phyloP scores from a whole-genome alignment of 2,113 vertebrate genomes.

The Zosterops hypoxanthus region DNA sequence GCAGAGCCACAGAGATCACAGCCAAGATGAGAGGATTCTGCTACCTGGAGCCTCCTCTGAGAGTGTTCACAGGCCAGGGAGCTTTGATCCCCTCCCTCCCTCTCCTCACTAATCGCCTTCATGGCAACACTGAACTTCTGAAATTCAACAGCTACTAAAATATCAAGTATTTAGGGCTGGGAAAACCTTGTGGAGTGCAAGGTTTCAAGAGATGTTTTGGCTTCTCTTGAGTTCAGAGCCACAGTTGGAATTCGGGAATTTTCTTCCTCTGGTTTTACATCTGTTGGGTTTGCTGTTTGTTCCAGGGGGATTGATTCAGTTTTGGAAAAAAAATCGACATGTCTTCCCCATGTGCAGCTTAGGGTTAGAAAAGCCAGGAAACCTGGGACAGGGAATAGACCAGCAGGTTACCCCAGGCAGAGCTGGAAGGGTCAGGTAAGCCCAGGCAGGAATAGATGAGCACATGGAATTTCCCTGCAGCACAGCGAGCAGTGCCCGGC shows the following conservation, averaged over 20 bases:
- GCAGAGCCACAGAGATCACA: background rate
- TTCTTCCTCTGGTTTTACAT: background rate
- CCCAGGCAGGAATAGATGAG: background rate
- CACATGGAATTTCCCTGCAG: fast-evolving
- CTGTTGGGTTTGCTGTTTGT: background rate
- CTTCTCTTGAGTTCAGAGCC: background rate
- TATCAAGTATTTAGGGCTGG: background rate
- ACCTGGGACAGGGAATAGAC: background rate
- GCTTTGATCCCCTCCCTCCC: slow-evolving; percentile 23
- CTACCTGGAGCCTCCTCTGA: background rate
- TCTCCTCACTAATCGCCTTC: slow-evolving; percentile 30
- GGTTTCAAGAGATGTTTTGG: background rate
- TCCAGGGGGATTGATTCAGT: background rate
- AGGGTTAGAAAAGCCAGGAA: background rate
- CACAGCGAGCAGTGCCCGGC: background rate
- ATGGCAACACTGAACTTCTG: slow-evolving; percentile 37
- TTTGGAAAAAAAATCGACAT: fast-evolving
- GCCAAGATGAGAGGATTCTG: background rate
- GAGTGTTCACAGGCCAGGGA: background rate
- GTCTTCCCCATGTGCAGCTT: fast-evolving
- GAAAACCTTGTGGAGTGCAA: slow-evolving; percentile 3
- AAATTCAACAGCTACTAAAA: slow-evolving; percentile 58
- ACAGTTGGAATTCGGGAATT: background rate
- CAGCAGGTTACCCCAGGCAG: background rate
- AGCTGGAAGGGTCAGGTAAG: background rate